phyloP scores from a whole-genome alignment of 2,888 invertebrate species.

The Lasius platythorax region DNA sequence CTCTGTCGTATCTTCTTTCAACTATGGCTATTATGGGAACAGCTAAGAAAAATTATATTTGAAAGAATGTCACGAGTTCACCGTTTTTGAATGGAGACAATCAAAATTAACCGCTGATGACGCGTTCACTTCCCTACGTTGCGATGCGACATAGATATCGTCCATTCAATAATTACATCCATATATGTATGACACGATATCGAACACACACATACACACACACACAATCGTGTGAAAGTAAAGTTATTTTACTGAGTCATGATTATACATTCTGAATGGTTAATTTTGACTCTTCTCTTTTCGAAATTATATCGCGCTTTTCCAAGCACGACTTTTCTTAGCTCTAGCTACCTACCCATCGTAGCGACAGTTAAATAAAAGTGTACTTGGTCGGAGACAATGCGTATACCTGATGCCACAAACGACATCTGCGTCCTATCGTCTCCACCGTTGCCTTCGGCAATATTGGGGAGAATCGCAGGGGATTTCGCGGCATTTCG shows the following conservation, averaged over 20 bases:
- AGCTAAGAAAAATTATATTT: background rate
- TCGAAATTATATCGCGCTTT: background rate
- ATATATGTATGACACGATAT: background rate
- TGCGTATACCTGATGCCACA: constrained; percentile 58
- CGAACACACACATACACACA: background rate
- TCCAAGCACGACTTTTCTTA: background rate
- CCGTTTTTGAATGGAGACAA: constrained; percentile 10
- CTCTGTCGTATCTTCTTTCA: background rate
- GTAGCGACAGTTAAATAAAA: constrained; percentile 1
- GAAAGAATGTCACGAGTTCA: constrained; percentile 30
- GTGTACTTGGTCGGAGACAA: constrained; percentile 4
- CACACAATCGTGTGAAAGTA: background rate
- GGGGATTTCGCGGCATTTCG: background rate
- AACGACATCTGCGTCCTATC: constrained; percentile 64
- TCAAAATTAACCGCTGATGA: constrained; percentile 25
- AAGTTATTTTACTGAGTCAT: background rate
- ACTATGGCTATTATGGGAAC: background rate
- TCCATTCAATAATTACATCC: background rate
- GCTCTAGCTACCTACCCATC: background rate
- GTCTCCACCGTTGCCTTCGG: constrained; percentile 39
- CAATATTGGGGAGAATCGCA: constrained; percentile 37
- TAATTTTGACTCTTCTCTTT: constrained; percentile 3
- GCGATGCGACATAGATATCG: background rate
- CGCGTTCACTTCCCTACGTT: background rate
- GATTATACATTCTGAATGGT: background rate